Evolutionary conservation across 2,113 vertebrate species (phyloP), one percentile per base, ranked within the genome.

Genomic region (Furnarius figulus): DNA sequence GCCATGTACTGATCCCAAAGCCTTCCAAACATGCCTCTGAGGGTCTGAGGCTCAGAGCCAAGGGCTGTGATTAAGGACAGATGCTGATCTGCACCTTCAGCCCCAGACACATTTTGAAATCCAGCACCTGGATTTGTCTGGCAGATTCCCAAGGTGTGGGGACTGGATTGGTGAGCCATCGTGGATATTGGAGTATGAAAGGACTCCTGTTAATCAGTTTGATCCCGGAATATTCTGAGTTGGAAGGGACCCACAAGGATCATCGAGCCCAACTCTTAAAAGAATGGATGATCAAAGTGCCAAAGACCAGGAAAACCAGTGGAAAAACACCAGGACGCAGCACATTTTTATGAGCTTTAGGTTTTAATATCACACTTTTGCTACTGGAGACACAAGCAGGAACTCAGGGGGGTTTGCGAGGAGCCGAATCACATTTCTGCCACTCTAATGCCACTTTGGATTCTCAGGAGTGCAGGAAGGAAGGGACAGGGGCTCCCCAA

Each of bases 341-440:
- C 20, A 40, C 0, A 14, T 0, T 62, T 93, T 87, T 77, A 25
- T 80, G 63, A 93, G 72, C 35, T 85, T 85, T 74, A 84, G 25
- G 42, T 66, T 97, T 97, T 97, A 96, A 95, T 94, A 66, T 77
- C 75, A 87, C 71, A 40, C 21, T 28, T 93, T 92, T 79, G 80
- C 62, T 79, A 37, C 83, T 3, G 74, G 46, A 95, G 78, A 53
- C 77, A 25, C 71, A 89, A 94, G 93, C 72, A 8, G 79, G 59
- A 27, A 39, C 18, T 23, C n/a, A 23, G 23, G 59, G 59, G 28
- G 35, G 59, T 27, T 28, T 19, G 59, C 8, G 12, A 61, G 59
- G 72, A 40, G 49, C 22, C 35, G 74, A 39, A 88, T 78, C 79
- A 20, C 9, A 2, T 66, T 85, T 83, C 82, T 71, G 55, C 73